Evolutionary conservation across 2,888 invertebrate species (phyloP).

Genomic region (Amphimallon solstitiale): DNA sequence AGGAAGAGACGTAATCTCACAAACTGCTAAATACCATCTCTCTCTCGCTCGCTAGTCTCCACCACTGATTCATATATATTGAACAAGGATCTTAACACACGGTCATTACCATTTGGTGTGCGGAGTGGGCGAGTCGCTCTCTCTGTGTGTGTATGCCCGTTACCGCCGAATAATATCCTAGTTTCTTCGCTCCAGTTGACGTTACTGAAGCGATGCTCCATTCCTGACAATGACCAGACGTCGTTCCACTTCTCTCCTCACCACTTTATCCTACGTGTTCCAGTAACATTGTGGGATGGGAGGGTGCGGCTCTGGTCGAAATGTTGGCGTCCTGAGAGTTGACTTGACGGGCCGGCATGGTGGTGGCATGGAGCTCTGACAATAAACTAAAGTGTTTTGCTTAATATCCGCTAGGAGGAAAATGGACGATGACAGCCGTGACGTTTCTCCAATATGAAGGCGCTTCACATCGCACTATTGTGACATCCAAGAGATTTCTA

Average conservation of each 20-base stretch:
- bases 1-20: no score
- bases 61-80: no score
- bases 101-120: no score
- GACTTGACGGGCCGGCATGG: neutral
- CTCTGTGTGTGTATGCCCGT: no score
- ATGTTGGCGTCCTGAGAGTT: neutral
- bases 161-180: no score
- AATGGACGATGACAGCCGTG: neutral
- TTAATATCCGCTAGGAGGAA: conserved; percentile 16
- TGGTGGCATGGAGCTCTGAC: neutral
- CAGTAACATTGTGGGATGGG: neutral
- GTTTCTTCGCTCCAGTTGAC: no score
- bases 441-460: neutral
- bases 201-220: no score
- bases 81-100: no score
- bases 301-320: neutral
- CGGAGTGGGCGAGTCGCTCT: no score
- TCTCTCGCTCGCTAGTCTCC: no score
- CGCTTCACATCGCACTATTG: neutral
- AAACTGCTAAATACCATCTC: no score
- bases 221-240: neutral
- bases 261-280: neutral
- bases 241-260: neutral
- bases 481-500: neutral
- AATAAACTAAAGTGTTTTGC: conserved; percentile 24